Percentiles rank a stretch among this genome's conserved stretches.
These are phyloP conservation scores for Xiphophorus hellerii DNA, from an alignment of 2,113 vertebrate species.

Conservation along the genomic window DNA sequence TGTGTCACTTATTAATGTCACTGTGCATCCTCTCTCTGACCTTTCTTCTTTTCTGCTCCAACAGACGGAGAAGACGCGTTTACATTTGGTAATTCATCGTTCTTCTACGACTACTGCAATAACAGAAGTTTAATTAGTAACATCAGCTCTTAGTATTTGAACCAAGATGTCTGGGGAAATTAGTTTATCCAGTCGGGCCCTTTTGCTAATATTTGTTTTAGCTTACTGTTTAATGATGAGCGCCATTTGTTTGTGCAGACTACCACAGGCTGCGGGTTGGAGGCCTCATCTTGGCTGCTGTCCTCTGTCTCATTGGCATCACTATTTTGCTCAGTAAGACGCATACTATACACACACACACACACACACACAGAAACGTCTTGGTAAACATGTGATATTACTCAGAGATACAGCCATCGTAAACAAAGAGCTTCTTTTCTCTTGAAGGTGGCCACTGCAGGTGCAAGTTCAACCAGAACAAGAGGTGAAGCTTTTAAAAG, in stretches of 20 bases:
- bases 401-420: neutral
- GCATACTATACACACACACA: neutral
- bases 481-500: slow-evolving; percentile 73
- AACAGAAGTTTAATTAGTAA: neutral
- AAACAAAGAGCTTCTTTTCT: neutral
- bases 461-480: slow-evolving; percentile 87
- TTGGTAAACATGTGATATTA: neutral
- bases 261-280: slow-evolving; percentile 84
- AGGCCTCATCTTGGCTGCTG: slow-evolving; percentile 84
- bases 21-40: slow-evolving; percentile 1
- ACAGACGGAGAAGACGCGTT: slow-evolving; percentile 77
- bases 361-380: neutral
- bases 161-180: neutral
- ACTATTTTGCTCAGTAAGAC: slow-evolving; percentile 88
- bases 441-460: slow-evolving; percentile 87
- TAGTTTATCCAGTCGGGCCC: neutral
- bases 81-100: slow-evolving; percentile 74
- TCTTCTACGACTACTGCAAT: neutral
- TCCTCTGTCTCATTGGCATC: slow-evolving; percentile 87
- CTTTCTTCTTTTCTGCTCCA: slow-evolving; percentile 29
- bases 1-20: slow-evolving; percentile 5
- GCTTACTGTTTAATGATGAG: neutral
- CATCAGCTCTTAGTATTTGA: neutral
- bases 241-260: slow-evolving; percentile 71
- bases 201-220: neutral